Evolutionary conservation across 2,113 vertebrate species (phyloP), one percentile per base, ranked within the genome.

Genomic region (Perca flavescens): DNA sequence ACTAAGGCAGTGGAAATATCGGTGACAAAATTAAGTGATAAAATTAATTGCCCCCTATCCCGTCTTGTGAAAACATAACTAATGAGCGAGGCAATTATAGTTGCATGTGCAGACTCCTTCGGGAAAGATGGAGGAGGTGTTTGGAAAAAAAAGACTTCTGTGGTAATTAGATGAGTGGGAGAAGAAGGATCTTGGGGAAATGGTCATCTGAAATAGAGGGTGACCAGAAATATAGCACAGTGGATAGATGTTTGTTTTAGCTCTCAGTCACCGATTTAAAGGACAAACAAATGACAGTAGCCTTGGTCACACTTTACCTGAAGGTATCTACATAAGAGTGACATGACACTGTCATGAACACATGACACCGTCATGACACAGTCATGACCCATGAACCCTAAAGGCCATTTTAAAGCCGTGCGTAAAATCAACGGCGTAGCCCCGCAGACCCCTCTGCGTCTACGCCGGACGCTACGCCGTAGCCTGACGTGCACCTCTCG

Each of bases 41-140:
- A 95, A 96, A 96, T 96, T 90, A 95, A 96, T 96, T 92, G 94
- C 92, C 93, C 93, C 92, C 92, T 90, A 93, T 93, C 90, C 93
- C 88, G 89, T 91, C 91, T 91, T 93, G 89, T 92, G 92, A 95
- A 96, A 96, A 96, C 94, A 95, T 94, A 95, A 95, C 95, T 95
- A 95, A 96, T 95, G 95, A 96, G 94, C 89, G 88, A 94, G 92
- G 93, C 95, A 96, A 96, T 96, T 96, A 96, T 93, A 94, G 94
- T 94, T 94, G 94, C 94, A 94, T 94, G 93, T 87, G 93, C 40
- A 43, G 92, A 92, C 91, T 94, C 93, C 94, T 95, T 94, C 82
- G 91, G 95, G 93, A 93, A 91, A 91, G 90, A 90, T 85, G 89
- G 93, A 92, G 91, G 83, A 86, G 83, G 86, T 83, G 91, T 92